These are phyloP conservation scores for Pomatostomus ruficeps DNA, from an alignment of 2,113 vertebrate genomes.

Conservation along the genomic window DNA sequence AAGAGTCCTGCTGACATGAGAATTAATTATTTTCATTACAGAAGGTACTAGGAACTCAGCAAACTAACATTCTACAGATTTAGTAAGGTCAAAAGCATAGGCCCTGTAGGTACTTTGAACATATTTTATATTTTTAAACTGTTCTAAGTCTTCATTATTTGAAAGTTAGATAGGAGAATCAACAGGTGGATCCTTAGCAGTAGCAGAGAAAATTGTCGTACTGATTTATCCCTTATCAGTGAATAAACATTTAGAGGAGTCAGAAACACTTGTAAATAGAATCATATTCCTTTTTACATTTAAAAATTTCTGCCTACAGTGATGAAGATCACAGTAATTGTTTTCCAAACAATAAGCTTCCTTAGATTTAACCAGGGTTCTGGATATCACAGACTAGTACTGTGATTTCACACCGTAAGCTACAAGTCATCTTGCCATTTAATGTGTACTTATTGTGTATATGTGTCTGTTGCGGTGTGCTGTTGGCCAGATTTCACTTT, in stretches of 20 bases:
- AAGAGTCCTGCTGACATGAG: not conserved
- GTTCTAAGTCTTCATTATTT: not conserved
- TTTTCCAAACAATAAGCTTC: not conserved
- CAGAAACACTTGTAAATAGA: not conserved
- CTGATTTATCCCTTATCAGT: not conserved
- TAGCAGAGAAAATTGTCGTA: not conserved
- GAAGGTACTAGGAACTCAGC: not conserved
- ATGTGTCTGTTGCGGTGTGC: no score
- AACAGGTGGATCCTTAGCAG: not conserved
- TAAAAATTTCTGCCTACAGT: not conserved
- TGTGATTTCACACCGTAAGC: not conserved
- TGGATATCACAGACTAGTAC: not conserved
- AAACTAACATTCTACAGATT: not conserved
- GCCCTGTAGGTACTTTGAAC: not conserved
- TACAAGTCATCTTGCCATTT: not conserved
- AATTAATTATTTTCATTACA: constrained; percentile 19
- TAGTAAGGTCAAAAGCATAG: not conserved
- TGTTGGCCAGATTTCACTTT: no score
- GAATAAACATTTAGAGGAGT: not conserved
- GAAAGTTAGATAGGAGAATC: not conserved
- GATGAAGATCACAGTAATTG: not conserved
- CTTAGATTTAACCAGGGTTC: not conserved
- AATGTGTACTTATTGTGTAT: not conserved
- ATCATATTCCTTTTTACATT: not conserved
- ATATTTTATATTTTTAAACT: not conserved